Evolutionary conservation across 2,888 invertebrate species (phyloP).

Genomic region (Dasypolia templi): DNA sequence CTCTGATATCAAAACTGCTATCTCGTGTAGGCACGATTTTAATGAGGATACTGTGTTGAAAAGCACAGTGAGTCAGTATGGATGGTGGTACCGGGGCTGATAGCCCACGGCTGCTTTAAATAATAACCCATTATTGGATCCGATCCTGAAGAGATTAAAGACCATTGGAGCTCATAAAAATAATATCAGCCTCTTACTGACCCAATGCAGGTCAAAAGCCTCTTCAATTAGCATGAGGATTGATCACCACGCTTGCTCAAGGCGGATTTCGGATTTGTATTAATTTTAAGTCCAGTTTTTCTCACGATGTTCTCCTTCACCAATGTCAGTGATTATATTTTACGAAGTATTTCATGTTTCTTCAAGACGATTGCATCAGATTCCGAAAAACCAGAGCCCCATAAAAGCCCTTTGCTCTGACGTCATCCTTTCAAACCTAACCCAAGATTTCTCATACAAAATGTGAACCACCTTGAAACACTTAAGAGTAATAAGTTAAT

Average conservation of each 20-base stretch:
- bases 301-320: neutral
- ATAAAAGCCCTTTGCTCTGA: neutral
- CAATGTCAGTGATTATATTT: no score
- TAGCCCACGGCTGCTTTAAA: neutral
- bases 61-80: no score
- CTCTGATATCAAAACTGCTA: neutral
- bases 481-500: conserved; percentile 31
- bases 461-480: conserved; percentile 33
- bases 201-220: neutral
- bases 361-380: neutral
- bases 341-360: neutral
- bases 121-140: neutral
- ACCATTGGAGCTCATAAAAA: neutral
- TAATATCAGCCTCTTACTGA: neutral
- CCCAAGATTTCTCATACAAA: neutral
- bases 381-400: neutral
- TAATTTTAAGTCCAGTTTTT: neutral
- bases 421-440: neutral
- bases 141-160: neutral
- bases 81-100: neutral
- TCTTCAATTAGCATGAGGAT: neutral
- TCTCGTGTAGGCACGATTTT: neutral
- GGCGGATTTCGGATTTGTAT: neutral
- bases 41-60: neutral
- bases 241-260: no score